Evolutionary conservation across 1,140 invertebrate genomes (phyloP), one percentile per base, ranked within the genome.

Genomic region (Anthonomus grandis): DNA sequence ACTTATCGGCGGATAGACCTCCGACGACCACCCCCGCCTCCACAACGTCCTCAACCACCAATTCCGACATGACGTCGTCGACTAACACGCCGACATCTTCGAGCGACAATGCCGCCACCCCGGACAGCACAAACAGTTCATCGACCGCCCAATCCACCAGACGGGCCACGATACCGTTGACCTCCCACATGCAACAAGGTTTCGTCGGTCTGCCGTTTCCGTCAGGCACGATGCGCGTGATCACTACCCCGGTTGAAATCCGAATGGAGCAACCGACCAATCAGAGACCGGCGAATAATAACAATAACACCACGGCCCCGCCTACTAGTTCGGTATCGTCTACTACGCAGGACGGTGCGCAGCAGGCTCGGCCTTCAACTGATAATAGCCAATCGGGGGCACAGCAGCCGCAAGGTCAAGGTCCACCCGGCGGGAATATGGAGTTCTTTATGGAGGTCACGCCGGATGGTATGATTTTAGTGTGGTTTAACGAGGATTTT

Each of bases 371-470:
- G 12, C 36, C 36, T 19, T 18, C 49, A 37, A 24, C 47, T 15
- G 9, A 22, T n/a, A 38, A 4, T 13, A 17, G 36, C 10, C 23
- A n/a, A n/a, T n/a, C n/a, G n/a, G n/a, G n/a, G n/a, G n/a, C n/a
- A n/a, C n/a, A n/a, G n/a, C n/a, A n/a, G n/a, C n/a, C n/a, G n/a
- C n/a, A n/a, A n/a, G n/a, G n/a, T n/a, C 56, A 61, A 41, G 61
- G 41, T 45, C 27, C 46, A 9, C 61, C 60, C 34, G 71, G 78
- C 59, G 72, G 77, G 1, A 78, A 76, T 63, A 77, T 85, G 12
- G 80, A 85, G 60, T 78, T 87, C 13, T 78, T 86, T 42, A 84
- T 87, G 81, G 84, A 87, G 71, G 79, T 87, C 34, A 83, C 79
- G 9, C 83, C 84, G 15, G 79, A 81, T 64, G 75, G 77, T 62